Evolutionary conservation across 2,888 invertebrate genomes (phyloP).

Genomic region (Glyphotaelius pellucidus): DNA sequence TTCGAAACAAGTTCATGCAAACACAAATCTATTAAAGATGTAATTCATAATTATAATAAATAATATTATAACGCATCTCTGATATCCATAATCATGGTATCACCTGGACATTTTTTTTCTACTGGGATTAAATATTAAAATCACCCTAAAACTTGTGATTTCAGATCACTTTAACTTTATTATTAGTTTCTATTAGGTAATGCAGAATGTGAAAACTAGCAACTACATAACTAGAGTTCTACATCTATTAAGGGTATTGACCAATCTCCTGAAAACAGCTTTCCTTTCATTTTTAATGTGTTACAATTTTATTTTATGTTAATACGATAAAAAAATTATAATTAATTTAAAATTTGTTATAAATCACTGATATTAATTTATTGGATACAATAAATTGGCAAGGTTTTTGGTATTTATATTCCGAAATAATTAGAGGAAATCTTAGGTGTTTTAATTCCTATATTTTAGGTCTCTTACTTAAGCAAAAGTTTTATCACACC

Average conservation of each 20-base stretch:
- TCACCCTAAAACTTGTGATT: neutral
- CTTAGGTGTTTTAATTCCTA: neutral
- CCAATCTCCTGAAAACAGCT: neutral
- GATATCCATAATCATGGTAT: neutral
- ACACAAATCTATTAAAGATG: neutral
- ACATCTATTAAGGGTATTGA: neutral
- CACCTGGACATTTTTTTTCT: neutral
- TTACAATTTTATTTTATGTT: neutral
- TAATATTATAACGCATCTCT: neutral
- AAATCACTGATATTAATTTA: neutral
- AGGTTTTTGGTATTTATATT: neutral
- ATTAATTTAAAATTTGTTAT: neutral
- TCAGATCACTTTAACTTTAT: neutral
- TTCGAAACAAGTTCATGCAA: neutral
- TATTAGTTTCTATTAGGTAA: neutral
- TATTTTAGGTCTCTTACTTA: neutral
- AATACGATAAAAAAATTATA: neutral
- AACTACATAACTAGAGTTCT: neutral
- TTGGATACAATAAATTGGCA: neutral
- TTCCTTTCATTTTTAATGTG: too few relatives aligned
- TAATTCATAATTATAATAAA: neutral
- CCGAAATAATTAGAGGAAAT: neutral
- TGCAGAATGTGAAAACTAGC: neutral
- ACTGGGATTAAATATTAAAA: constrained; percentile 2
- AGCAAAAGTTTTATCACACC: neutral